These are phyloP conservation scores for Dolichotis patagonum DNA, from an alignment of 2,113 vertebrate genomes.

Conservation along the genomic window DNA sequence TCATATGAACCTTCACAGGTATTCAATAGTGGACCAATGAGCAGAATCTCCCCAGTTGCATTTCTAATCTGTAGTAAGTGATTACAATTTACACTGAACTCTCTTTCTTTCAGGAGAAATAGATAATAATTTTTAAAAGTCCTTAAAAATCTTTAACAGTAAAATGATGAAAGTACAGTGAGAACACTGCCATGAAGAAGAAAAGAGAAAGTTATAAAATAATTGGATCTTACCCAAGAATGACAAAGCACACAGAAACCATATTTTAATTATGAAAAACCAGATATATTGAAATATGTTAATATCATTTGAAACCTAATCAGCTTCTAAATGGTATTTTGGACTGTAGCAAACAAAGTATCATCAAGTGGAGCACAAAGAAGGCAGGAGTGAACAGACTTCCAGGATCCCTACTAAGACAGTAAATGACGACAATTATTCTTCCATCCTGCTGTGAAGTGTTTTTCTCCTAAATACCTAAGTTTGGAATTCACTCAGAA, in stretches of 20 bases:
- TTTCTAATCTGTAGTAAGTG: not conserved
- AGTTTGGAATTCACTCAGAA: slow-evolving; percentile 36
- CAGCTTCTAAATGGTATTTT: not conserved
- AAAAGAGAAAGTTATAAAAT: slow-evolving; percentile 27
- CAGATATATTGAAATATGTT: slow-evolving; percentile 23
- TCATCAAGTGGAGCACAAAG: not conserved
- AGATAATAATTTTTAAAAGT: not conserved
- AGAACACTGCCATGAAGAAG: not conserved
- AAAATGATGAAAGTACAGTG: slow-evolving; percentile 20
- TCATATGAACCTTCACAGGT: not conserved
- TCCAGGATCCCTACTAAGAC: not conserved
- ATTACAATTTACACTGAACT: not conserved
- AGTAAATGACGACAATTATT: not conserved
- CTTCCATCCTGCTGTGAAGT: not conserved
- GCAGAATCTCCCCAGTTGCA: not conserved
- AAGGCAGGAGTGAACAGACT: not conserved
- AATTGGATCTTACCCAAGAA: slow-evolving; percentile 4
- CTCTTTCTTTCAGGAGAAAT: slow-evolving; percentile 19
- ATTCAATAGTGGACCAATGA: not conserved
- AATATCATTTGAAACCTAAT: not conserved
- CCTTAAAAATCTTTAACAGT: not conserved
- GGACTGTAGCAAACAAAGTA: not conserved
- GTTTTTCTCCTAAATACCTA: slow-evolving; percentile 7
- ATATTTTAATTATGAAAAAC: slow-evolving; percentile 9
- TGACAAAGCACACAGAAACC: slow-evolving; percentile 34